These are phyloP conservation scores for Sakesphorus luctuosus DNA, from an alignment of 2,113 vertebrate species.

Conservation along the genomic window DNA sequence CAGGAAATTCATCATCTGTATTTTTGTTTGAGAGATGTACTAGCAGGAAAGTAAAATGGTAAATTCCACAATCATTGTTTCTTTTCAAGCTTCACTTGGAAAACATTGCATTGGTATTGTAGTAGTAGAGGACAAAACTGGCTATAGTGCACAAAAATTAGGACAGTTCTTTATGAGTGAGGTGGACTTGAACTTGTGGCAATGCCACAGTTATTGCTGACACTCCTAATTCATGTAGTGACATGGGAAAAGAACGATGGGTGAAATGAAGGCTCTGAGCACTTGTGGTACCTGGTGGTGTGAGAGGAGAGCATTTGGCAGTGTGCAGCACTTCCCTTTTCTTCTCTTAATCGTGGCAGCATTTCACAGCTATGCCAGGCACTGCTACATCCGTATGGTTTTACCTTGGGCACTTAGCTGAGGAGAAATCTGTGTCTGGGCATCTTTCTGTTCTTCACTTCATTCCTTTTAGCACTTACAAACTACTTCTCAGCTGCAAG, in stretches of 20 bases:
- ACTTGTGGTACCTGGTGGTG: background rate
- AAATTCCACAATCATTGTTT: background rate
- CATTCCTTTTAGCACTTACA: background rate
- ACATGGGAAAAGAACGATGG: background rate
- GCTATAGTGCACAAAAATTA: background rate
- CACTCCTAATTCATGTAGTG: background rate
- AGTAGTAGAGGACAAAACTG: background rate
- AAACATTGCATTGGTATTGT: background rate
- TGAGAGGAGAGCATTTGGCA: background rate
- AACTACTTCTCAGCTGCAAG: background rate
- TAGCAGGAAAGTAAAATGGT: background rate
- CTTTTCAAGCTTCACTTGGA: background rate
- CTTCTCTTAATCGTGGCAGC: background rate
- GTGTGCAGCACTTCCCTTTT: background rate
- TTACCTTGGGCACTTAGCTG: background rate
- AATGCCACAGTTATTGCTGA: background rate
- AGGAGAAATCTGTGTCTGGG: background rate
- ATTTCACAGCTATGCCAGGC: background rate
- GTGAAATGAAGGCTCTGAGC: background rate
- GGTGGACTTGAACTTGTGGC: background rate
- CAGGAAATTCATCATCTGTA: background rate
- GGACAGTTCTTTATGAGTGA: background rate
- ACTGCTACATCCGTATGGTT: fast-evolving
- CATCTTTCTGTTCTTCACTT: background rate
- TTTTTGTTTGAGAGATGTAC: background rate